A percentile compares a stretch with the other conserved stretches of the same genome.
Conservation (phyloP, 2,888 invertebrate species). For the Cyclophora punctaria region DNA sequence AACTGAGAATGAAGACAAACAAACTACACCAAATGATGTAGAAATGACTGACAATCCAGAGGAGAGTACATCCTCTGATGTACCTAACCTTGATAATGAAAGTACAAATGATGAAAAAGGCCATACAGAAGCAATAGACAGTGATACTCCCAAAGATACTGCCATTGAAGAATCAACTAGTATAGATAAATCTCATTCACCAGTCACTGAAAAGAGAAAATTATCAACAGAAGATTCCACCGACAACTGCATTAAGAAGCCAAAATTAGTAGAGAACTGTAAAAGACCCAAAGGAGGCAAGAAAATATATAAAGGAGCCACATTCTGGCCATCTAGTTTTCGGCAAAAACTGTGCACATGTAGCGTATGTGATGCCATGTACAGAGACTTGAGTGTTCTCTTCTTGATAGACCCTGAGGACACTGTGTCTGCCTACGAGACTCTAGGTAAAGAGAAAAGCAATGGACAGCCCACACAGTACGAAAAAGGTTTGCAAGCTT, state of each 20-base stretch:
- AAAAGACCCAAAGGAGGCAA: constrained; percentile 43
- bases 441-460: constrained; percentile 79
- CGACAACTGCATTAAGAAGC: constrained; percentile 37
- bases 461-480: constrained; percentile 75
- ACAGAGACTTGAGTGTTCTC: constrained; percentile 79
- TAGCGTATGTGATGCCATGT: constrained; percentile 79
- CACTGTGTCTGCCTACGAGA: constrained; percentile 87
- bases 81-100: not conserved
- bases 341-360: constrained; percentile 85
- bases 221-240: constrained; percentile 32
- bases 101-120: constrained; percentile 5
- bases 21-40: not conserved
- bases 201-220: constrained; percentile 44
- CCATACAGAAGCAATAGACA: too few species aligned
- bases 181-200: not conserved
- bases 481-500: constrained; percentile 84
- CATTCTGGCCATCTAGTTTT: constrained; percentile 86
- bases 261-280: constrained; percentile 41
- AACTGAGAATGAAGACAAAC: not conserved
- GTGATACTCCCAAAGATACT: not conserved
- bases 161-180: constrained; percentile 1
- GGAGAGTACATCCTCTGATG: constrained; percentile 1
- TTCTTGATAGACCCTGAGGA: constrained; percentile 88
- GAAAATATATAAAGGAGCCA: constrained; percentile 71
- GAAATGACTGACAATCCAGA: not conserved